Evolutionary conservation across 2,113 vertebrate genomes (phyloP), one percentile per base, ranked within the genome.

Genomic region (Tichodroma muraria): DNA sequence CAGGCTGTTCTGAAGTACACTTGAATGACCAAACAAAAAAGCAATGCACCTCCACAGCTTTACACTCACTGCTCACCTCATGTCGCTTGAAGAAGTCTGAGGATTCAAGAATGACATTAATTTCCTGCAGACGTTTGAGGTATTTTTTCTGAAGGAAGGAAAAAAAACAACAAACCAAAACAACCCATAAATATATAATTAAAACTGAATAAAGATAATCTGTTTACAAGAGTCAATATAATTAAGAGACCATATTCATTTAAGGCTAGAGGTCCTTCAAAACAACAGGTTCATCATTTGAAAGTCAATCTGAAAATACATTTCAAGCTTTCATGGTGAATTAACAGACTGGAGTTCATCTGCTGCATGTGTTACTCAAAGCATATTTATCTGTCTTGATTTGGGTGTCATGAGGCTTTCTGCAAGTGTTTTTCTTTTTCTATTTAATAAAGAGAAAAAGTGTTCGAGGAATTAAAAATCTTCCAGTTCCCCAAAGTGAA

Each of bases 71-170:
- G 70, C 98, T 98, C 93, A 99, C 99, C 99, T 99, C 99, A 17
- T 99, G 99, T 80, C 81, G 97, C 89, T 97, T 98, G 95, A 99
- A 99, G 98, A 99, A 99, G 82, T 98, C 98, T 2, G 99, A 99
- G 85, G 95, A 98, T 90, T 98, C 98, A 89, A 99, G 98, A 66
- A 98, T 97, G 84, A 97, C 96, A 93, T 93, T 98, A 96, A 99
- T 99, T 96, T 99, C 98, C 83, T 96, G 97, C 97, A 99, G 98
- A 85, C 98, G 98, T 75, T 90, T 98, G 97, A 99, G 97, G 96
- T 99, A 99, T 89, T 98, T 98, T 95, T 97, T 98, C 99, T 99
- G 97, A 59, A 96, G 21, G 24, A 82, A 73, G 21, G 85, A 37
- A 61, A 78, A 20, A 79, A 80, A 75, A 85, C 10, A 31, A 73